Base-by-base conservation (phyloP, 2,888 invertebrate genomes). In the Melolontha melolontha region DNA sequence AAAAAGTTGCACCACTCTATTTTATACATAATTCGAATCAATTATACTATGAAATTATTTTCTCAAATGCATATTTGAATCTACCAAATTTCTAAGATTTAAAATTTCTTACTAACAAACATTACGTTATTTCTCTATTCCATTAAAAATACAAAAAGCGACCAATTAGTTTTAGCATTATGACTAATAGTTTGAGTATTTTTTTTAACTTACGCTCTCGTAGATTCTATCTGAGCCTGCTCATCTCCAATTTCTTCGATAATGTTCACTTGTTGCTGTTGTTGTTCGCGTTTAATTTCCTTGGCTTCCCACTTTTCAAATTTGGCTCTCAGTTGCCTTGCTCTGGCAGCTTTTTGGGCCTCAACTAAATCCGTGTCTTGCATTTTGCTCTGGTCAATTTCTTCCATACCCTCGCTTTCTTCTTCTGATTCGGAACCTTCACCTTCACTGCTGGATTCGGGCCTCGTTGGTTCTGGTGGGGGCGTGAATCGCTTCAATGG, bases 401-500 rank as follows among this genome's bases (percentile, higher is more conserved):
- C 83, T 14, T 84, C 83, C 41, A 84, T 83, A 59, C 86, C 86
- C 27, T 87, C 85, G 17, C 81, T 81, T 27, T 83, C 82, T 42
- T 83, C 83, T 49, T 83, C 83, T 34, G 82, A 82, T 34, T 81
- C 83, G 11, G 77, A 75, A 29, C 80, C 84, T 73, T 82, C 84
- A 64, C 84, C 86, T 14, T 79, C 81, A 64, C 80, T 80, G 8
- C 76, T 77, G 4, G 73, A 72, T 69, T 83, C 82, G 2, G 77
- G 74, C 52, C 80, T 78, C 6, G 82, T 74, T 0, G 83, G 83
- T 71, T 94, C 93, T 12, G 94, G 94, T 0, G 96, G 96, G 1
- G 96, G 96, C 0, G 96, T 96, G 83, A 96, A 96, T 68, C 94
- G 86, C 82, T 95, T 96, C 70, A 96, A 82, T 0, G 96, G 95